phyloP scores from a whole-genome alignment of 2,888 invertebrate genomes.

The Oasisia sp. region DNA sequence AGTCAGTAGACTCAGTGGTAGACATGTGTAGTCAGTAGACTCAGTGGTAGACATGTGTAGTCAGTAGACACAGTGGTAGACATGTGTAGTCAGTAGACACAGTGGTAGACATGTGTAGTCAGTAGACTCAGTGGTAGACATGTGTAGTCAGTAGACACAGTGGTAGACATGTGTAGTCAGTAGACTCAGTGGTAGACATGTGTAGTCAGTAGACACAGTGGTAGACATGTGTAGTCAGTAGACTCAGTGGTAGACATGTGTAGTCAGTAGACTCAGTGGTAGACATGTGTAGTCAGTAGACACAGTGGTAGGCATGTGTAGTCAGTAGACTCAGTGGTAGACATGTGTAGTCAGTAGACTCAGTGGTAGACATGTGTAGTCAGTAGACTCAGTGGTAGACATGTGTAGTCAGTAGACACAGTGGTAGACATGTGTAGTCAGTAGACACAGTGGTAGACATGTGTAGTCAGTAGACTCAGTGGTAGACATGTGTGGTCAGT shows the following conservation, averaged over 20 bases:
- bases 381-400: slow-evolving; percentile 20
- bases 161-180: slow-evolving; percentile 58
- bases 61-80: slow-evolving; percentile 40
- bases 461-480: slow-evolving; percentile 53
- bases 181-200: neutral
- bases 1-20: slow-evolving; percentile 49
- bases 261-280: slow-evolving; percentile 50
- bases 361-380: slow-evolving; percentile 57
- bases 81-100: slow-evolving; percentile 57
- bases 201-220: slow-evolving; percentile 52
- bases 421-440: slow-evolving; percentile 58
- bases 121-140: neutral
- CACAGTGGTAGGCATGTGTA: neutral
- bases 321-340: slow-evolving; percentile 49
- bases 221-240: slow-evolving; percentile 58
- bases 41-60: slow-evolving; percentile 49
- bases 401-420: slow-evolving; percentile 55
- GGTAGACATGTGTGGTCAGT: slow-evolving; percentile 61
- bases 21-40: slow-evolving; percentile 58
- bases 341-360: slow-evolving; percentile 58
- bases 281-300: slow-evolving; percentile 58
- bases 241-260: neutral
- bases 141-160: slow-evolving; percentile 54
- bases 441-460: neutral
- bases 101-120: slow-evolving; percentile 58